Evolutionary conservation across 2,113 vertebrate species (phyloP).

Genomic region (Cochlearius cochlearius): DNA sequence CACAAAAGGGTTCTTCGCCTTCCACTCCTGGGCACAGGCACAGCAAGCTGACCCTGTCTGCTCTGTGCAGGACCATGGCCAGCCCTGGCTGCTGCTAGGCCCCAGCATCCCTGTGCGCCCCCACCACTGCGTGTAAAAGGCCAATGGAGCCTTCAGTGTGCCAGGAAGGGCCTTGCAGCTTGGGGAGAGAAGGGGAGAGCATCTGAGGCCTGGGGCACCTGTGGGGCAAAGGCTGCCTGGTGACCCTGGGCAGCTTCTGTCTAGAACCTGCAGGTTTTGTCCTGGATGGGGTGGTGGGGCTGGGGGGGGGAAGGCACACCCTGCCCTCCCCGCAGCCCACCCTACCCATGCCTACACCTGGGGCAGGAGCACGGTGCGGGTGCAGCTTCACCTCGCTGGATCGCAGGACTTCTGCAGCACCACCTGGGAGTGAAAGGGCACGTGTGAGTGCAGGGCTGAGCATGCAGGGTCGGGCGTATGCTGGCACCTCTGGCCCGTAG

Average conservation of each 20-base stretch:
- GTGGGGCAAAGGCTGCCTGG: background rate
- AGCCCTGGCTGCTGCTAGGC: background rate
- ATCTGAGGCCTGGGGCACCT: rapidly evolving
- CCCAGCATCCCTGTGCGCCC: background rate
- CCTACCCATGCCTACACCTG: rapidly evolving
- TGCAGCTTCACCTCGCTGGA: background rate
- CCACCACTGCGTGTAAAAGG: too few relatives aligned
- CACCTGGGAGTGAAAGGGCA: background rate
- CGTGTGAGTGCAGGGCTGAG: rapidly evolving
- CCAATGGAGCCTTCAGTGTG: rapidly evolving
- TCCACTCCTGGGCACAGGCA: background rate
- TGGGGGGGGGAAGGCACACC: background rate
- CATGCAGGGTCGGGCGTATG: rapidly evolving
- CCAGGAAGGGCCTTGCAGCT: background rate
- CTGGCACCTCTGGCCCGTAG: background rate
- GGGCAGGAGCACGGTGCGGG: background rate
- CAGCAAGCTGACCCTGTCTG: background rate
- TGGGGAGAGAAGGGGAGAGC: background rate
- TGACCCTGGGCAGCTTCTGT: too few relatives aligned
- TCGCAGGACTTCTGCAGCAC: background rate
- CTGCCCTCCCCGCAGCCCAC: background rate
- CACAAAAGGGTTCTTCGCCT: background rate
- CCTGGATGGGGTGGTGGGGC: background rate
- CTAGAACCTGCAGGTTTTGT: background rate
- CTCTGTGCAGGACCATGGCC: background rate